Conservation (phyloP, 2,113 vertebrate genomes). For the Caretta caretta region DNA sequence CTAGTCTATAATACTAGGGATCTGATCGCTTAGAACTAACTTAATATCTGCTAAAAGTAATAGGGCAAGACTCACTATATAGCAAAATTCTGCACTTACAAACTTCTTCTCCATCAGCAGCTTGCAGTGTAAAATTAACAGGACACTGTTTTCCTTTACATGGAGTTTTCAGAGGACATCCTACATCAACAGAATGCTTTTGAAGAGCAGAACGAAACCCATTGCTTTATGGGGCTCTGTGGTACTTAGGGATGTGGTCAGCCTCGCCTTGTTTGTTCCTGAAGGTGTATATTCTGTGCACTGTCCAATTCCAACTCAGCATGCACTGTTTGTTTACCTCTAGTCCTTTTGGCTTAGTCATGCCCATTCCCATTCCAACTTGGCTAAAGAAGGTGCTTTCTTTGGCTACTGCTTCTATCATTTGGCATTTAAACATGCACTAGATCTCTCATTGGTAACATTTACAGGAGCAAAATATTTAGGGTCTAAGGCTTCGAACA, state of each 20-base stretch:
- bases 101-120: slow-evolving; percentile 26
- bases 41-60: slow-evolving; percentile 64
- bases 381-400: slow-evolving; percentile 66
- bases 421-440: slow-evolving; percentile 77
- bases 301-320: slow-evolving; percentile 45
- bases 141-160: background rate
- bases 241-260: background rate
- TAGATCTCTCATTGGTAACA: slow-evolving; percentile 66
- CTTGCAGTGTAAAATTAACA: slow-evolving; percentile 11
- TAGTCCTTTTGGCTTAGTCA: slow-evolving; percentile 39
- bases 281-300: slow-evolving; percentile 41
- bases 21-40: slow-evolving; percentile 61
- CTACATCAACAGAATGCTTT: background rate
- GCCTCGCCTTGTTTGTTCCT: slow-evolving; percentile 8
- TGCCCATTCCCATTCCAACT: slow-evolving; percentile 54
- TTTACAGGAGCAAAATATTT: slow-evolving; percentile 75
- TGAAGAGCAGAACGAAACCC: background rate
- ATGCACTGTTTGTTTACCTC: slow-evolving; percentile 55
- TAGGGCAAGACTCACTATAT: slow-evolving; percentile 57
- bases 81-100: slow-evolving; percentile 36
- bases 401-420: slow-evolving; percentile 77
- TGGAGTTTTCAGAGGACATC: background rate
- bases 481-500: slow-evolving; percentile 54
- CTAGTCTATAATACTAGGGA: background rate
- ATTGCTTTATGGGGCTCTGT: slow-evolving; percentile 7